Percentiles rank a stretch among this genome's conserved stretches.
phyloP scores from a whole-genome alignment of 2,888 invertebrate genomes.

The Andrena fulva region DNA sequence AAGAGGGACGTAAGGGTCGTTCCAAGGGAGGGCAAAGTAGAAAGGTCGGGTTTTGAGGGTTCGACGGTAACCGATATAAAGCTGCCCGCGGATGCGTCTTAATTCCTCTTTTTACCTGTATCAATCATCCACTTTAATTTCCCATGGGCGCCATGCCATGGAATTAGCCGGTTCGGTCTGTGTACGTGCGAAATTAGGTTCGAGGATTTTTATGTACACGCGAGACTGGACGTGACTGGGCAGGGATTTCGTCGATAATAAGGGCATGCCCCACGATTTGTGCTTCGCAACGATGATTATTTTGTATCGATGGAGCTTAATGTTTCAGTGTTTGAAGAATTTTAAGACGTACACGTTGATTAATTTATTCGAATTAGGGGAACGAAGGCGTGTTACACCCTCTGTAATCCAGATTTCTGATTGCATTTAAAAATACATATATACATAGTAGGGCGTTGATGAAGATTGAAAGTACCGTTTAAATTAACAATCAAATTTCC shows the following conservation, averaged over 20 bases:
- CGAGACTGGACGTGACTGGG: slow-evolving; percentile 52
- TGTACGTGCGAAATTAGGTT: slow-evolving; percentile 70
- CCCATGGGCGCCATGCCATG: slow-evolving; percentile 78
- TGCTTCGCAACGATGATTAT: neutral
- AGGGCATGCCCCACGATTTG: neutral
- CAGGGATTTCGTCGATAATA: slow-evolving; percentile 51
- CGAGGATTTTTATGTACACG: slow-evolving; percentile 66
- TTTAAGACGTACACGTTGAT: neutral
- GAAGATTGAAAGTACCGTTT: too few relatives aligned
- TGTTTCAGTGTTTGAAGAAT: neutral
- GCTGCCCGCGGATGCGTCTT: slow-evolving; percentile 49
- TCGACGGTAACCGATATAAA: slow-evolving; percentile 34
- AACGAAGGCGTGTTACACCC: too few relatives aligned
- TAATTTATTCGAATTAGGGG: neutral
- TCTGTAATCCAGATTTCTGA: too few relatives aligned
- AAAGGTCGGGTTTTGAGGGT: slow-evolving; percentile 1
- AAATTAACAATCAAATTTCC: too few relatives aligned
- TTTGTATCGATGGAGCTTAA: neutral
- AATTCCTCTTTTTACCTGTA: slow-evolving; percentile 74
- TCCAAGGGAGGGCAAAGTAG: neutral
- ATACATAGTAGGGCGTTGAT: too few relatives aligned
- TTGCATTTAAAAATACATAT: too few relatives aligned
- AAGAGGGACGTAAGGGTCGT: neutral
- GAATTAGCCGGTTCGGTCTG: slow-evolving; percentile 74
- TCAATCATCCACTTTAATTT: slow-evolving; percentile 81